Evolutionary conservation across 1,140 invertebrate species (phyloP).

Genomic region (Papilio dardanus): DNA sequence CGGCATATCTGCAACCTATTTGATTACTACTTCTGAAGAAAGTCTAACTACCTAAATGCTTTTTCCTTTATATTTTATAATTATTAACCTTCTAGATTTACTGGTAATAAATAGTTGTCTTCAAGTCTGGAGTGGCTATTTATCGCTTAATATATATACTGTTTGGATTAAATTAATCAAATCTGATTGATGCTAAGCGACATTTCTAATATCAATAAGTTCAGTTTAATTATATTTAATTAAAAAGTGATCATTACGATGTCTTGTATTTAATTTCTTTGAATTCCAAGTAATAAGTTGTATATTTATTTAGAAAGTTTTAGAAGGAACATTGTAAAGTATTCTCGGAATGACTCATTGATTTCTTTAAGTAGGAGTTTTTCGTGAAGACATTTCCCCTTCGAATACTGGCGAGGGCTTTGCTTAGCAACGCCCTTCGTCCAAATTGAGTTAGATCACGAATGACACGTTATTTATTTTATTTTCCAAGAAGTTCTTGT

Average conservation of each 20-base stretch:
- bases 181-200: background rate
- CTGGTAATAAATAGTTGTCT: background rate
- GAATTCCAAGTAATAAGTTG: background rate
- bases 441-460: slow-evolving; percentile 19
- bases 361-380: background rate
- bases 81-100: too few relatives aligned
- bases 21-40: too few relatives aligned
- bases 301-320: background rate
- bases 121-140: background rate
- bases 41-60: too few relatives aligned
- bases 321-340: background rate
- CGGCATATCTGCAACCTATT: background rate
- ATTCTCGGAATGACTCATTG: background rate
- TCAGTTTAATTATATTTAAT: background rate
- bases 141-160: background rate
- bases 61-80: too few relatives aligned
- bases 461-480: slow-evolving; percentile 24
- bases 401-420: background rate
- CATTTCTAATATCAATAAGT: background rate
- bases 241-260: background rate
- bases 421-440: slow-evolving; percentile 20
- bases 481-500: background rate
- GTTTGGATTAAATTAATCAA: slow-evolving; percentile 8
- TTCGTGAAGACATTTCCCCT: slow-evolving; percentile 7
- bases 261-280: background rate